Base-by-base conservation (phyloP, 2,888 invertebrate genomes). In the Limenitis camilla region DNA sequence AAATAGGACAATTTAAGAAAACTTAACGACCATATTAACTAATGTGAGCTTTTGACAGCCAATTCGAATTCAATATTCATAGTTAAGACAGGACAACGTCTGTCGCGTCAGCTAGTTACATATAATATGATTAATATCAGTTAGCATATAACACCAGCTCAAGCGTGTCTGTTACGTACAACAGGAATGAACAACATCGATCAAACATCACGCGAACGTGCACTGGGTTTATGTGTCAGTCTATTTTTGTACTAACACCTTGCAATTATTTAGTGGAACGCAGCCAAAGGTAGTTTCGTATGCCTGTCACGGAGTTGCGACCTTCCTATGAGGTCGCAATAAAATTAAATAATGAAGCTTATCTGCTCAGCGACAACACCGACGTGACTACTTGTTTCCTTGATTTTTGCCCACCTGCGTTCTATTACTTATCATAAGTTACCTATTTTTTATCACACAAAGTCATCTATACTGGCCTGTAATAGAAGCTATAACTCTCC, bases 291-390 rank as follows among this genome's bases (percentile, higher is more conserved):
- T 9, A 42, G 39, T 51, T 79, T 78, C 65, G 68, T 65, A 76
- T 60, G 68, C 70, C 49, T 62, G 67, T 73, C 77, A 75, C 76
- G 51, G 56, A 58, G 60, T 66, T 60, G 67, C 62, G 69, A 67
- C 72, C 75, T 74, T 72, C 67, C 68, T 64, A 58, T 64, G 61
- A 72, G 69, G 69, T 69, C 67, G 67, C 63, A 67, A 66, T 70
- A 68, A 69, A 66, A 67, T 69, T 65, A 64, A 72, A 71, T 70
- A 70, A 69, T 65, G 64, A 65, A 64, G 65, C 62, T 68, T 68
- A 71, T 68, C 66, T 62, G 48, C 33, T 40, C 49, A 49, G 33
- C 42, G 54, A 55, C 58, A 40, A 40, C 41, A 32, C 33, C 35
- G 29, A 56, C 56, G 59, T 61, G 61, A 53, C 53, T 49, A 46